Percentiles rank a stretch among this genome's conserved stretches.
Conservation (phyloP, 2,797 vertebrate genomes). For the Sebastes hopkinsi region DNA sequence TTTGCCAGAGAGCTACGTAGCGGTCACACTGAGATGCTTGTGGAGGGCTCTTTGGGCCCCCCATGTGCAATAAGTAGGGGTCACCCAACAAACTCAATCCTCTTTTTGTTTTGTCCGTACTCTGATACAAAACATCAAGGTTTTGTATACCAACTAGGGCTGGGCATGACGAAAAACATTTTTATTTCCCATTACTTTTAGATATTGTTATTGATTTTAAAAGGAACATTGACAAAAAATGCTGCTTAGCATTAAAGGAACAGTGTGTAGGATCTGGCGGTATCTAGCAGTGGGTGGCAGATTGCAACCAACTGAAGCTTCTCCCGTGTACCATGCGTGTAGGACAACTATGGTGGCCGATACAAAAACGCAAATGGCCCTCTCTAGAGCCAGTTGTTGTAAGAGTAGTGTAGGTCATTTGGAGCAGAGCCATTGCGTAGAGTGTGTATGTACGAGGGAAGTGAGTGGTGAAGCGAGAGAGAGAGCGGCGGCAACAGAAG, state of each 20-base stretch:
- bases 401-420: too few species aligned
- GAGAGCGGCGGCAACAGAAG: too few species aligned
- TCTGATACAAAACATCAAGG: background rate
- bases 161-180: background rate
- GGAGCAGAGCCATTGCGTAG: too few species aligned
- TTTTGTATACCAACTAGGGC: constrained; percentile 9
- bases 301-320: too few species aligned
- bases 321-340: too few species aligned
- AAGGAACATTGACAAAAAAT: background rate
- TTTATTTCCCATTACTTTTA: background rate
- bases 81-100: constrained; percentile 48
- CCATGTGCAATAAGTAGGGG: constrained; percentile 52
- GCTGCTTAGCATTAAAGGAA: background rate
- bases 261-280: too few species aligned
- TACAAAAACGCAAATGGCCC: too few species aligned
- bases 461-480: too few species aligned
- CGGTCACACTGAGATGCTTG: constrained; percentile 38
- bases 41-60: constrained; percentile 76
- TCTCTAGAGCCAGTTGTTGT: too few species aligned
- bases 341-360: too few species aligned
- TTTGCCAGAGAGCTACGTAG: constrained; percentile 63
- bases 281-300: too few species aligned
- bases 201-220: background rate
- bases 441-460: too few species aligned
- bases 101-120: background rate